Conservation (phyloP, 2,113 vertebrate genomes). For the Bothrops jararaca region DNA sequence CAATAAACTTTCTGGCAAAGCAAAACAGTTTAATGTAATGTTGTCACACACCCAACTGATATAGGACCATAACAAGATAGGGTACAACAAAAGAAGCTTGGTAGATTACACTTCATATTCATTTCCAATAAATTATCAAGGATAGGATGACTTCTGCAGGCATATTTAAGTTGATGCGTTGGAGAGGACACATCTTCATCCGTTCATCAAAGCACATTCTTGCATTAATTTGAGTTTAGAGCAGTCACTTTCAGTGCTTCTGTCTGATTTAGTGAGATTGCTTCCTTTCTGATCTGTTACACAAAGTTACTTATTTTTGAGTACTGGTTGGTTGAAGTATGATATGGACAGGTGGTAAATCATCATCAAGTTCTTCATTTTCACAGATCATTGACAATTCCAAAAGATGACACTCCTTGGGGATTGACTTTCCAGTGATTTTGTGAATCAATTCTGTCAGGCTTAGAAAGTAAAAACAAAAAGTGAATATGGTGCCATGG, state of each 20-base stretch:
- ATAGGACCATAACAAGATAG: not conserved
- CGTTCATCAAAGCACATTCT: not conserved
- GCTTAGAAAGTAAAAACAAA: slow-evolving; percentile 22
- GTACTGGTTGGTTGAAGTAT: slow-evolving; percentile 35
- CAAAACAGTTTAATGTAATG: not conserved
- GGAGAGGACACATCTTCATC: not conserved
- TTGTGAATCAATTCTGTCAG: slow-evolving; percentile 70
- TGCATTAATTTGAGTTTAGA: not conserved
- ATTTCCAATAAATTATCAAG: not conserved
- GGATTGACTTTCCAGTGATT: slow-evolving; percentile 51
- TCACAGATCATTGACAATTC: slow-evolving; percentile 72
- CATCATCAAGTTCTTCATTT: slow-evolving; percentile 64
- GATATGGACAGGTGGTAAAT: slow-evolving; percentile 64
- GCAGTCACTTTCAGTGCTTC: not conserved
- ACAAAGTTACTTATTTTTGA: not conserved
- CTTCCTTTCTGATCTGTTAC: not conserved
- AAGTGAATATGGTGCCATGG: not conserved
- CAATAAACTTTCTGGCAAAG: not conserved
- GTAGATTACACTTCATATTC: not conserved
- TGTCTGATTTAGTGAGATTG: not conserved
- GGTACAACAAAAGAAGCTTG: not conserved
- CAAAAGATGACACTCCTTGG: slow-evolving; percentile 62
- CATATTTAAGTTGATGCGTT: not conserved
- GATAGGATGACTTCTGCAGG: not conserved
- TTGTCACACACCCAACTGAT: not conserved